These are phyloP conservation scores for Scaptomyza cyrtandrae DNA, from an alignment of 2,888 invertebrate species.

Conservation along the genomic window DNA sequence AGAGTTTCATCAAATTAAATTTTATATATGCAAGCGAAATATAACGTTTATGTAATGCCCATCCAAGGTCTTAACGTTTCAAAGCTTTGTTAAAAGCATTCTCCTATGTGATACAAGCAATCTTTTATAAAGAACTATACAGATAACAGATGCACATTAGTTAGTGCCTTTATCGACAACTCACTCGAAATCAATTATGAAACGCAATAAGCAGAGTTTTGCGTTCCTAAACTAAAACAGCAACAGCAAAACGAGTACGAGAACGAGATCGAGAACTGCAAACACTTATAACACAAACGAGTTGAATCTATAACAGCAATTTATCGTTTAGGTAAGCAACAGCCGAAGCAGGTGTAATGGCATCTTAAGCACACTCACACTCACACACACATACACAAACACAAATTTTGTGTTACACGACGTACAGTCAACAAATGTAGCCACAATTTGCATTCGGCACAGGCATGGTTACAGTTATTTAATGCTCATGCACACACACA, in stretches of 20 bases:
- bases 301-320: constrained; percentile 62
- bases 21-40: too few species aligned
- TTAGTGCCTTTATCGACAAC: neutral
- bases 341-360: constrained; percentile 34
- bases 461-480: constrained; percentile 69
- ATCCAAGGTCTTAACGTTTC: too few species aligned
- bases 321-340: constrained; percentile 58
- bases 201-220: neutral
- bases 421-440: constrained; percentile 32
- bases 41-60: too few species aligned
- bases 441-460: constrained; percentile 68
- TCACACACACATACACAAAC: constrained; percentile 16
- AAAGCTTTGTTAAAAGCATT: neutral
- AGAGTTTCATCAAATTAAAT: too few species aligned
- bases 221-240: neutral
- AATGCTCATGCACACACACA: constrained; percentile 44
- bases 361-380: constrained; percentile 33
- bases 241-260: neutral
- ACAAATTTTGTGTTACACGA: neutral
- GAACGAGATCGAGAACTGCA: neutral
- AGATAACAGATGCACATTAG: neutral
- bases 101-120: too few species aligned
- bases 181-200: constrained; percentile 13
- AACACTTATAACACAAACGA: constrained; percentile 21
- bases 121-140: neutral